A percentile compares a stretch with the other conserved stretches of the same genome.
Evolutionary conservation across 1,140 invertebrate species (phyloP).

Genomic region (Heterodera schachtii): DNA sequence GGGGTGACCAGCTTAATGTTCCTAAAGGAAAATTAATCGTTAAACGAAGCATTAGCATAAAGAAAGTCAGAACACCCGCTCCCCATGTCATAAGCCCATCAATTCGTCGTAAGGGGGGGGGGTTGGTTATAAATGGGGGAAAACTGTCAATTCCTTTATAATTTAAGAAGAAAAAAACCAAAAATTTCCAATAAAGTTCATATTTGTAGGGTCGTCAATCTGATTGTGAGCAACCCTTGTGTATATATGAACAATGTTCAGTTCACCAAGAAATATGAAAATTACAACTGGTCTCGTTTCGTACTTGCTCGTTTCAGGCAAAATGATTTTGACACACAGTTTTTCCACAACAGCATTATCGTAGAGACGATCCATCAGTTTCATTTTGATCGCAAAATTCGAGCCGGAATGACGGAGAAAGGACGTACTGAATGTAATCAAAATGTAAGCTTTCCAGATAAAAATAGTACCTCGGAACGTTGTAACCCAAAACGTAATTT

Average conservation of each 20-base stretch:
- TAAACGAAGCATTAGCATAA: neutral
- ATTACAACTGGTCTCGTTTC: slow-evolving; percentile 2
- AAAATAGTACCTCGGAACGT: slow-evolving; percentile 76
- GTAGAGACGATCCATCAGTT: slow-evolving; percentile 90
- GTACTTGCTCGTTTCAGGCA: slow-evolving; percentile 84
- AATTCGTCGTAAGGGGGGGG: no score
- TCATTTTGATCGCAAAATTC: slow-evolving; percentile 80
- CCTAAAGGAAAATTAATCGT: slow-evolving; percentile 61
- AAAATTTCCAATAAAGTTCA: no score
- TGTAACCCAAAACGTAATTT: slow-evolving; percentile 93
- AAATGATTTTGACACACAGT: slow-evolving; percentile 83
- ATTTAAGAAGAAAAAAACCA: no score
- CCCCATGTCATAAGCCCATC: no score
- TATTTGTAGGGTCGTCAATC: no score
- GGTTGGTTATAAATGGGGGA: no score
- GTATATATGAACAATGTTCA: no score
- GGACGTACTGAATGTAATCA: slow-evolving; percentile 88
- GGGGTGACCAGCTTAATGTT: slow-evolving; percentile 82
- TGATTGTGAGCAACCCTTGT: no score
- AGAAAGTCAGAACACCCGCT: no score
- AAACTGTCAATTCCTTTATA: no score
- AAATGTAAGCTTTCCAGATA: neutral
- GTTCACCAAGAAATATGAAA: neutral
- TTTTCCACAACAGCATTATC: slow-evolving; percentile 94
- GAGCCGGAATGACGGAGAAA: slow-evolving; percentile 74